Evolutionary conservation across 64 coral and sea anemone species (phyloP).

Genomic region (Platygyra sinensis): DNA sequence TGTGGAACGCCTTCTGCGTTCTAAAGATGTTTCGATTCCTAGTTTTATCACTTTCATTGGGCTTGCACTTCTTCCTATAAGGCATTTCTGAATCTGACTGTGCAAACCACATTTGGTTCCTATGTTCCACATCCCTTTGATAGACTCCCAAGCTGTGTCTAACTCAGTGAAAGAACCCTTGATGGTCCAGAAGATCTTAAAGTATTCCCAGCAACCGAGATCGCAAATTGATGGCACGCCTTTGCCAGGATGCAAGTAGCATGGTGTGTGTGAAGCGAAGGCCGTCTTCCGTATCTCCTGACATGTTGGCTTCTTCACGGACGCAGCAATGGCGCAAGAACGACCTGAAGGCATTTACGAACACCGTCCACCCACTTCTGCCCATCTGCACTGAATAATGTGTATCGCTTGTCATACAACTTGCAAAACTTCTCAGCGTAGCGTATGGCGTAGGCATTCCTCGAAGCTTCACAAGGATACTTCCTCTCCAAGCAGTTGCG

Average conservation of each 20-base stretch:
- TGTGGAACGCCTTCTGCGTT: neutral
- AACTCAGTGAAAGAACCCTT: constrained; percentile 24
- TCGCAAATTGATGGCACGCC: constrained; percentile 63
- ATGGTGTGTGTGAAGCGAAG: constrained; percentile 56
- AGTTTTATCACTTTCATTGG: constrained; percentile 13
- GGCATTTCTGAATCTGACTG: constrained; percentile 3
- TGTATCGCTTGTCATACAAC: constrained; percentile 31
- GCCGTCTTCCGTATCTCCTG: constrained; percentile 47
- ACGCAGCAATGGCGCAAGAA: constrained; percentile 60
- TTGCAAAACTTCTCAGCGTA: constrained; percentile 75
- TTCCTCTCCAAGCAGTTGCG: constrained; percentile 64
- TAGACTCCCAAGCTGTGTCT: constrained; percentile 51
- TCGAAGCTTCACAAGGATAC: constrained; percentile 40
- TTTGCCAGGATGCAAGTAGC: constrained; percentile 66
- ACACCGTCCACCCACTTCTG: constrained; percentile 63
- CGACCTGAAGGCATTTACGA: constrained; percentile 75
- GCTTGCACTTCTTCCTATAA: neutral
- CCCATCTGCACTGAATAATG: constrained; percentile 1
- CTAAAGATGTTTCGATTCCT: neutral
- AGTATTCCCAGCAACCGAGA: constrained; percentile 33
- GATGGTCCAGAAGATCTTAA: constrained; percentile 53
- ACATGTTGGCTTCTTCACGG: constrained; percentile 41
- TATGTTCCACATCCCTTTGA: constrained; percentile 67
- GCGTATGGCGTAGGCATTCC: constrained; percentile 34
- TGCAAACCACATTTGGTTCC: constrained; percentile 24